A percentile compares a stretch with the other conserved stretches of the same genome.
phyloP scores from a whole-genome alignment of 1,140 invertebrate species.

The Magallana angulata region DNA sequence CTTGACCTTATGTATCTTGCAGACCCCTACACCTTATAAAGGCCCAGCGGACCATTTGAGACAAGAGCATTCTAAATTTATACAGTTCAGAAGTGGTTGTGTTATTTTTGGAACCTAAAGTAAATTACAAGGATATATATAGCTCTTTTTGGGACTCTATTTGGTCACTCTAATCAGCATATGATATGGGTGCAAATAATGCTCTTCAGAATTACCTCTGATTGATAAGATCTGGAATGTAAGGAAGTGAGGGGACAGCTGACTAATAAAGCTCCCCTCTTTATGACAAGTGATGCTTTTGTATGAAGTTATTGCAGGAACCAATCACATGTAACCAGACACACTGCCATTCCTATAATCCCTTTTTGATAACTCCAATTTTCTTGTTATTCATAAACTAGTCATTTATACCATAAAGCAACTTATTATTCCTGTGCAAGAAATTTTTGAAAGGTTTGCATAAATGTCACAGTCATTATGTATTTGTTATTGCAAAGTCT shows the following conservation, averaged over 20 bases:
- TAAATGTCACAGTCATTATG: too few species aligned
- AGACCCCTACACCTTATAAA: not conserved
- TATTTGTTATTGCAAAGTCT: too few species aligned
- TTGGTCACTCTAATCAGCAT: not conserved
- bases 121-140: constrained; percentile 1
- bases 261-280: not conserved
- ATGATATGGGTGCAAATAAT: constrained; percentile 26
- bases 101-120: not conserved
- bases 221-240: constrained; percentile 18
- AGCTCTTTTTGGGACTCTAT: not conserved
- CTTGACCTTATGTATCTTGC: not conserved
- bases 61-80: not conserved
- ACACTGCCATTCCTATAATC: not conserved
- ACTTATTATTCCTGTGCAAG: too few species aligned
- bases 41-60: not conserved
- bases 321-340: not conserved
- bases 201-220: not conserved
- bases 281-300: too few species aligned
- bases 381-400: not conserved
- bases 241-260: not conserved
- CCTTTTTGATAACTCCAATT: not conserved
- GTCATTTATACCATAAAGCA: not conserved
- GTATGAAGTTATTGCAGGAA: too few species aligned
- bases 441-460: too few species aligned
- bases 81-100: not conserved